Percentiles rank a stretch among this genome's conserved stretches.
These are phyloP conservation scores for Drosophila teissieri DNA, from an alignment of 1,140 invertebrate species.

Conservation along the genomic window DNA sequence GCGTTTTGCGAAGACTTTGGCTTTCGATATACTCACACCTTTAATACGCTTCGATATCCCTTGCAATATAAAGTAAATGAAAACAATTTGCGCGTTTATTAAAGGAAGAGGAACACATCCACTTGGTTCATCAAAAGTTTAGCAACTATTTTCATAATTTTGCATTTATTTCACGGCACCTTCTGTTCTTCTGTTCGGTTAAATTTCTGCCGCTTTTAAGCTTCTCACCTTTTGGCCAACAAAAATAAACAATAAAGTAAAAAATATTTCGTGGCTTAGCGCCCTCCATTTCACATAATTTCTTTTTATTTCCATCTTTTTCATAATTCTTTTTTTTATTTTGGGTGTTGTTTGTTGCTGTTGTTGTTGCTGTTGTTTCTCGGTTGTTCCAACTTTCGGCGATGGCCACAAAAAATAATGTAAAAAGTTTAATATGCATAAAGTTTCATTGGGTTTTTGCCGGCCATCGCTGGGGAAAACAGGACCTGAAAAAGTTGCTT, in stretches of 20 bases:
- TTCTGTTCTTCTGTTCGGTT: constrained; percentile 30
- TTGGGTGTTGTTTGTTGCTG: not conserved
- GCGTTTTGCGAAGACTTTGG: too few species aligned
- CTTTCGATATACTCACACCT: not conserved
- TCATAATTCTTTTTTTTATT: constrained; percentile 8
- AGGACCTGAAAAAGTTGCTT: constrained; percentile 18
- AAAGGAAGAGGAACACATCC: too few species aligned
- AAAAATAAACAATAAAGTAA: constrained; percentile 40
- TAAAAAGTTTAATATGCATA: constrained; percentile 81
- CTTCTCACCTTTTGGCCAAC: constrained; percentile 29
- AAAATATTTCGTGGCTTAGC: constrained; percentile 47
- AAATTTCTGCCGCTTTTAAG: constrained; percentile 13
- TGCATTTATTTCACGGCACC: constrained; percentile 24
- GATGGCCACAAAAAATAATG: constrained; percentile 77
- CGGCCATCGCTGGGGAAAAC: constrained; percentile 39
- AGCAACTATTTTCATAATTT: constrained; percentile 27
- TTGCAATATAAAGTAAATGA: not conserved
- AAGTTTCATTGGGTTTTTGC: constrained; percentile 76
- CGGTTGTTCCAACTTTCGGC: constrained; percentile 58
- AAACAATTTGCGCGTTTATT: constrained; percentile 5
- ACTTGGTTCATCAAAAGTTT: constrained; percentile 8
- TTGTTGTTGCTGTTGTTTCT: constrained; percentile 31
- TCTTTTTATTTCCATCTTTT: constrained; percentile 28
- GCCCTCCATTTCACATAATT: constrained; percentile 50
- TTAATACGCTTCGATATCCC: not conserved